Evolutionary conservation across 1,140 invertebrate species (phyloP).

Genomic region (Bombus ignitus): DNA sequence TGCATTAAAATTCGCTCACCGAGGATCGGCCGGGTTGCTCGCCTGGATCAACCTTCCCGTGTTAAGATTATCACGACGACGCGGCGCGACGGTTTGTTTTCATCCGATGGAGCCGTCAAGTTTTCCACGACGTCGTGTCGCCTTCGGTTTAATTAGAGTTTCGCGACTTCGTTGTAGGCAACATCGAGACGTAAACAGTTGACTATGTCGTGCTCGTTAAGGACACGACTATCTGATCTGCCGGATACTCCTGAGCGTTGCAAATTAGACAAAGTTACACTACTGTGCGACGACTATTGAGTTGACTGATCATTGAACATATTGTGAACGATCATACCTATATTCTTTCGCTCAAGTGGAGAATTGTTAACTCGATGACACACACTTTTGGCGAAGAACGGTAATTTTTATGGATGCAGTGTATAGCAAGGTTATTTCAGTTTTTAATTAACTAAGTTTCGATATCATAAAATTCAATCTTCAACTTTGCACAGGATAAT

Average conservation of each 20-base stretch:
- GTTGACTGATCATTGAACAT: too few relatives aligned
- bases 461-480: too few relatives aligned
- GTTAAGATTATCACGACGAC: conserved; percentile 30
- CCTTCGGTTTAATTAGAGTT: conserved; percentile 37
- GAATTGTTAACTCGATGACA: too few relatives aligned
- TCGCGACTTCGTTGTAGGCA: conserved; percentile 9
- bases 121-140: conserved; percentile 16
- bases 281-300: background rate
- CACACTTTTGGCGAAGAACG: too few relatives aligned
- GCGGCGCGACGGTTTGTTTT: background rate
- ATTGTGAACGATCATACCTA: too few relatives aligned
- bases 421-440: too few relatives aligned
- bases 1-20: background rate
- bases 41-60: background rate
- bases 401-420: too few relatives aligned
- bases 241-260: background rate
- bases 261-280: background rate
- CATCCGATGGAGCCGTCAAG: conserved; percentile 18
- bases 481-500: too few relatives aligned
- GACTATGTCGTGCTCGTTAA: background rate
- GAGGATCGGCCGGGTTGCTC: background rate
- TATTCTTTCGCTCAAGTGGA: too few relatives aligned
- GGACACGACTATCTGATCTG: background rate
- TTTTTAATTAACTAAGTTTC: too few relatives aligned
- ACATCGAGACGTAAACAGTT: background rate